Base-by-base conservation (phyloP, 2,888 invertebrate species). In the Strigamia crassipes region DNA sequence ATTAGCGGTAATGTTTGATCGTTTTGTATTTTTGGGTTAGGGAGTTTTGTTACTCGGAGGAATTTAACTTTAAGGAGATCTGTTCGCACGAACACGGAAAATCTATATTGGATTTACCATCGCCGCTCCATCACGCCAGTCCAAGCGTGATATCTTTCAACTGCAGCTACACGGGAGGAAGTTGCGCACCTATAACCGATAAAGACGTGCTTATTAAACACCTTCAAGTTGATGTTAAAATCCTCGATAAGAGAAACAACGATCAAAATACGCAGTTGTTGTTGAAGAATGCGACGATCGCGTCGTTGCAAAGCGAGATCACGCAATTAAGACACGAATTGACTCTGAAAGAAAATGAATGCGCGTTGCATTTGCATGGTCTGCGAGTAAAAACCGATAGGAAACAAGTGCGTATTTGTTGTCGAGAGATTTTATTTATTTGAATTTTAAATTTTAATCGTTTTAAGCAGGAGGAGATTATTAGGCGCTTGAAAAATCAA, bases 331-430 rank as follows among this genome's bases (percentile, higher is more conserved):
- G 23, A 21, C 81, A 81, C 42, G 81, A 81, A 38, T 38, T 81
- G 61, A 61, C 81, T 12, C 15, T 66, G n/a, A 81, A 81, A 21
- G 81, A 81, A 9, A 34, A 42, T 38, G 81, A 81, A 42, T 81
- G 81, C 38, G 51, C 31, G 13, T 10, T 41, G 18, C 80, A 80
- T 51, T 51, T 80, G 18, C 80, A 73, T 13, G 12, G 27, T 2
- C 27, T 73, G 31, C 18, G 12, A 51, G 51, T 51, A 15, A 51
- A 51, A 12, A 51, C 6, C 51, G 51, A 51, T 51, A 18, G 1
- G 3, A 27, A 51, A 15, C 51, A 51, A 51, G 51, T 51, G 4
- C n/a, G 51, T 51, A 12, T 66, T 66, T 66, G 61, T 21, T 9
- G 1, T 38, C 38, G 10, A 38, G 38, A 38, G 10, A 3, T 27